Evolutionary conservation across 2,888 invertebrate genomes (phyloP).

Genomic region (Tuberolachnus salignus): DNA sequence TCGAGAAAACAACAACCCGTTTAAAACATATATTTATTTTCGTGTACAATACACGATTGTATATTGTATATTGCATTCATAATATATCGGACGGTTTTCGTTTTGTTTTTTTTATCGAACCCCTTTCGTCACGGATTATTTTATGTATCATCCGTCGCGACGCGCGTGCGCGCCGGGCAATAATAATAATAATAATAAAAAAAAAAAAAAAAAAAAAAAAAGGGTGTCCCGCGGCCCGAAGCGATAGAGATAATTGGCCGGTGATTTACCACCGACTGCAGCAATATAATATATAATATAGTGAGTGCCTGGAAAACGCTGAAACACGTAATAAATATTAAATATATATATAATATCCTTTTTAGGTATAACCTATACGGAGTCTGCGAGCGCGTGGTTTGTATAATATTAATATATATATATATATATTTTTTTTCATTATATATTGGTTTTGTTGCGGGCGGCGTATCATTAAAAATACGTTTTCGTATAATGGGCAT

Average conservation of each 20-base stretch:
- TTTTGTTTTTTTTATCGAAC: conserved; percentile 2
- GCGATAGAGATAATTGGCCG: conserved; percentile 48
- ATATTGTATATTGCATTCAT: too few species aligned
- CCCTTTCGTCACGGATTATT: neutral
- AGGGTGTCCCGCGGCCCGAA: conserved; percentile 36
- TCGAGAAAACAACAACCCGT: too few species aligned
- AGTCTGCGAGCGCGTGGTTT: neutral
- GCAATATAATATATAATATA: neutral
- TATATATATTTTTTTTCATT: neutral
- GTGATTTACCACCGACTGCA: conserved; percentile 50
- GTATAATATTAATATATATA: neutral
- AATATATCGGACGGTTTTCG: neutral
- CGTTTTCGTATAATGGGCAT: conserved; percentile 33
- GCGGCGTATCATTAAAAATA: conserved; percentile 52
- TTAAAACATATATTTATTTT: too few species aligned
- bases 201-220: neutral
- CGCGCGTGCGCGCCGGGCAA: conserved; percentile 19
- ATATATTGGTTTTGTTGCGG: conserved; percentile 35
- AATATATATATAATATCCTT: conserved; percentile 3
- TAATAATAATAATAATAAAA: too few species aligned
- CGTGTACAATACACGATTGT: too few species aligned
- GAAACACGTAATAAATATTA: conserved; percentile 45
- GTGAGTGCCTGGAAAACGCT: conserved; percentile 45
- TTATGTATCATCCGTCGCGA: neutral
- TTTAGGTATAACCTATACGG: neutral